Percentiles rank a stretch among this genome's conserved stretches.
Evolutionary conservation across 1,140 invertebrate species (phyloP).

Genomic region (Atta texana): DNA sequence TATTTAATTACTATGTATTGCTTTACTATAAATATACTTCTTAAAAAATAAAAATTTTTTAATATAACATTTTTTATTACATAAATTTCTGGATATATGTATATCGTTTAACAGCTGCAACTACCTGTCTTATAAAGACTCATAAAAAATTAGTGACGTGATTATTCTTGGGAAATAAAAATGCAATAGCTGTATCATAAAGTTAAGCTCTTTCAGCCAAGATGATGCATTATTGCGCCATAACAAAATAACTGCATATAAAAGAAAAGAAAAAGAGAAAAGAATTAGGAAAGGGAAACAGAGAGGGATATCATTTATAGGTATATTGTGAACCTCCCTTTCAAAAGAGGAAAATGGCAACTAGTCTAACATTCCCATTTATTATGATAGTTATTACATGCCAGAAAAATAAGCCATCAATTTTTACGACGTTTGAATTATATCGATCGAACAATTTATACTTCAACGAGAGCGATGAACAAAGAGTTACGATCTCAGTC

Average conservation of each 20-base stretch:
- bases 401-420: conserved; percentile 33
- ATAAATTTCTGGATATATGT: not conserved
- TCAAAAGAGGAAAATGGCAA: conserved; percentile 26
- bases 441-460: conserved; percentile 35
- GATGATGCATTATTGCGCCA: conserved; percentile 39
- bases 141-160: conserved; percentile 51
- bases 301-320: conserved; percentile 36
- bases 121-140: not conserved
- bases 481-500: not conserved
- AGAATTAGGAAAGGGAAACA: not conserved
- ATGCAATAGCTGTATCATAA: conserved; percentile 32
- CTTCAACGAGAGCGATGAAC: not conserved
- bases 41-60: not conserved
- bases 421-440: conserved; percentile 51
- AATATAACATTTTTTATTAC: not conserved
- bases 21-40: not conserved
- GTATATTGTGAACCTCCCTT: not conserved
- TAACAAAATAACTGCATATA: conserved; percentile 32
- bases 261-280: not conserved
- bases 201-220: conserved; percentile 6
- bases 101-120: not conserved
- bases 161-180: conserved; percentile 48
- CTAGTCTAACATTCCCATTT: conserved; percentile 46
- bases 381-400: conserved; percentile 51
- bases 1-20: not conserved